These are phyloP conservation scores for Oreocharis arfaki DNA, from an alignment of 2,113 vertebrate genomes.

Conservation along the genomic window DNA sequence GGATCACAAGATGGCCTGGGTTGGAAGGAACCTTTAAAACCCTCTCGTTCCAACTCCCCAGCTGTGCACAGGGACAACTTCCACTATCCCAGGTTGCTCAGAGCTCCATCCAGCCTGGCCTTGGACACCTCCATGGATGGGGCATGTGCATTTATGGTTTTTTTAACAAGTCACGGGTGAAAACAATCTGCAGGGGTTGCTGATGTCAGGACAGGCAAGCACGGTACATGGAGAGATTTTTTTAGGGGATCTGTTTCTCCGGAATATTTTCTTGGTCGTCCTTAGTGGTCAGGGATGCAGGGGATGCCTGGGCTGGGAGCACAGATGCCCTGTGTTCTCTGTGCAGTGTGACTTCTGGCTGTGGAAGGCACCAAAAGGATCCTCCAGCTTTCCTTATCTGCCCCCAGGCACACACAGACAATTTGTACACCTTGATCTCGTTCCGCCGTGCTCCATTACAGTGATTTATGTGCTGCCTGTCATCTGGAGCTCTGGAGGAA, in stretches of 20 bases:
- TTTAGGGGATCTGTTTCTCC: background rate
- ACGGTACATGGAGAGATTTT: background rate
- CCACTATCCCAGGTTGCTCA: background rate
- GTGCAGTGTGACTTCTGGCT: background rate
- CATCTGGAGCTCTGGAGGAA: background rate
- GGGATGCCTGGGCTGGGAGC: background rate
- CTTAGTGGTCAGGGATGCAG: background rate
- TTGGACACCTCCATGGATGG: background rate
- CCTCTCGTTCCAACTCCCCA: rapidly evolving
- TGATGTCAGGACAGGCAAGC: background rate
- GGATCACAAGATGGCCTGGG: background rate
- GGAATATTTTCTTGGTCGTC: background rate
- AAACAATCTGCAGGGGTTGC: background rate
- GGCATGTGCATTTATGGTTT: background rate
- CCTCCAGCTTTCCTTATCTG: background rate
- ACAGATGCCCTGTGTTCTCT: background rate
- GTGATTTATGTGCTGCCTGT: constrained; percentile 37
- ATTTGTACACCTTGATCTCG: background rate
- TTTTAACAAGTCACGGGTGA: background rate
- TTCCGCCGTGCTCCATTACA: background rate
- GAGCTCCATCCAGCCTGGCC: background rate
- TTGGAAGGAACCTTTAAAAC: background rate
- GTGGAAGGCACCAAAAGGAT: background rate
- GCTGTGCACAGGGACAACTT: background rate
- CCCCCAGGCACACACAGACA: background rate